Conservation (phyloP, 2,888 invertebrate genomes). For the Torymus texanus region DNA sequence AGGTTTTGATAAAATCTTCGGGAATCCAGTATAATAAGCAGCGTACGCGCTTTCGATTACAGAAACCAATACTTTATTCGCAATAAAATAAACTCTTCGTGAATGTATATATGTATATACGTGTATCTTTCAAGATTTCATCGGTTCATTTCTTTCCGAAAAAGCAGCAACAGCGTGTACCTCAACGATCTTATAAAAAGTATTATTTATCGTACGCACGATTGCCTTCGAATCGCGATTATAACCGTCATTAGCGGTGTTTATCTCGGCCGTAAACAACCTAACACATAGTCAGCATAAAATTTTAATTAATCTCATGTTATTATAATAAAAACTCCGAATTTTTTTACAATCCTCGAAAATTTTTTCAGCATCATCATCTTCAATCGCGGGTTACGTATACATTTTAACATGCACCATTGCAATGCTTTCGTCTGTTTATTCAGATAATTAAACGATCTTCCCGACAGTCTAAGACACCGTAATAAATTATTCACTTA, state of each 20-base stretch:
- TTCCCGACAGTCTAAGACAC: too few relatives aligned
- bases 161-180: background rate
- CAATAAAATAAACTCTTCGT: too few relatives aligned
- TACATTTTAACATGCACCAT: too few relatives aligned
- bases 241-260: constrained; percentile 16
- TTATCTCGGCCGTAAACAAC: constrained; percentile 13
- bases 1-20: too few relatives aligned
- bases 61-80: too few relatives aligned
- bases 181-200: background rate
- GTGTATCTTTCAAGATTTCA: too few relatives aligned
- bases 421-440: too few relatives aligned
- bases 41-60: too few relatives aligned
- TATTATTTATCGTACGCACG: constrained; percentile 5
- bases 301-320: constrained; percentile 18
- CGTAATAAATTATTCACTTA: too few relatives aligned
- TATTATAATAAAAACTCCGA: background rate
- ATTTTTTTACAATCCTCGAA: background rate
- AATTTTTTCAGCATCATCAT: background rate
- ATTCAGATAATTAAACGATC: background rate
- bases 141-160: background rate
- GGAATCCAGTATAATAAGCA: too few relatives aligned
- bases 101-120: too few relatives aligned
- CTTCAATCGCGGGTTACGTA: background rate
- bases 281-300: background rate
- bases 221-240: background rate